A percentile compares a stretch with the other conserved stretches of the same genome.
Evolutionary conservation across 2,888 invertebrate genomes (phyloP).

Genomic region (Trachelus stipa): DNA sequence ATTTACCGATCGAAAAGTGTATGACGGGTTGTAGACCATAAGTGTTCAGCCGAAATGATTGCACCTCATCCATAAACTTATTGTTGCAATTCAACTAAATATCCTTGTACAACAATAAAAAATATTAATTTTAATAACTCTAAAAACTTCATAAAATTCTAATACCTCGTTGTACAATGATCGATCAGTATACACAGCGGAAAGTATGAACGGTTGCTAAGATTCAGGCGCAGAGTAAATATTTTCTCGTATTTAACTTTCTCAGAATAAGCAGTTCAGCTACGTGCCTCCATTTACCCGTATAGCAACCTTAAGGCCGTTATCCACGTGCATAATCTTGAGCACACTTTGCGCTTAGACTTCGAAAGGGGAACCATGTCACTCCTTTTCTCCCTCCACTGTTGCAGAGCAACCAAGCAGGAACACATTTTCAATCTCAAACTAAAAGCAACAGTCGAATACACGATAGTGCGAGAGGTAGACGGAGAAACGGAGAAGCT

Average conservation of each 20-base stretch:
- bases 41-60: background rate
- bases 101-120: background rate
- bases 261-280: background rate
- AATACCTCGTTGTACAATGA: background rate
- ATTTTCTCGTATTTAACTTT: background rate
- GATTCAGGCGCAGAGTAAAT: background rate
- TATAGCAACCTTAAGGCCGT: background rate
- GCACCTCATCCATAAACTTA: background rate
- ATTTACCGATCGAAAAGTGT: background rate
- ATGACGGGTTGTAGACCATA: background rate
- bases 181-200: background rate
- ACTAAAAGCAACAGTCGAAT: slow-evolving; percentile 25
- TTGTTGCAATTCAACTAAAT: background rate
- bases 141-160: background rate
- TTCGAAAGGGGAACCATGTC: background rate
- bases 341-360: background rate
- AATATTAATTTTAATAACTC: background rate
- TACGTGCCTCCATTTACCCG: background rate
- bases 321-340: background rate
- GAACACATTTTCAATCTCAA: slow-evolving; percentile 8
- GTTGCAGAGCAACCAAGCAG: background rate
- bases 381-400: background rate
- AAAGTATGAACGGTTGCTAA: background rate
- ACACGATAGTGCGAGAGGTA: slow-evolving; percentile 22
- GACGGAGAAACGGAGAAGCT: slow-evolving; percentile 9